A percentile compares a stretch with the other conserved stretches of the same genome.
These are phyloP conservation scores for Pelvicachromis taeniatus DNA, from an alignment of 2,113 vertebrate species.

Conservation along the genomic window DNA sequence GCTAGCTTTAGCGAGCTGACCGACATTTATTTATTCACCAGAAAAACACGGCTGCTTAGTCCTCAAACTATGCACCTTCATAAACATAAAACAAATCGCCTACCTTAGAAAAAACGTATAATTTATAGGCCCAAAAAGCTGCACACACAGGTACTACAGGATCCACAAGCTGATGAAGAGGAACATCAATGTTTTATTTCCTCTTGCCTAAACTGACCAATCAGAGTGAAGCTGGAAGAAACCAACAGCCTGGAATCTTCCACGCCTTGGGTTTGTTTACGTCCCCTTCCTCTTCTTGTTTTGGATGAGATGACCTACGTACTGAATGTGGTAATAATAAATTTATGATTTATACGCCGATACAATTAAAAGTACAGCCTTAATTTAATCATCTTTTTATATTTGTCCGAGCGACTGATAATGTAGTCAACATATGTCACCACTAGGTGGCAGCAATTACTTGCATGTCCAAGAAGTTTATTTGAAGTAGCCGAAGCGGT, in stretches of 20 bases:
- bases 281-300: background rate
- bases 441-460: slow-evolving; percentile 35
- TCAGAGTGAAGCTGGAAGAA: slow-evolving; percentile 25
- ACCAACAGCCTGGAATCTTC: slow-evolving; percentile 33
- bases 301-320: background rate
- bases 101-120: slow-evolving; percentile 18
- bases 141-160: background rate
- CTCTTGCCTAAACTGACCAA: slow-evolving; percentile 33
- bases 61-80: background rate
- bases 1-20: background rate
- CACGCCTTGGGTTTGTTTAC: background rate
- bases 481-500: background rate
- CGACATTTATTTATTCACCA: background rate
- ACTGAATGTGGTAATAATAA: background rate
- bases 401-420: background rate
- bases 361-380: background rate
- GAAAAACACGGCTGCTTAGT: background rate
- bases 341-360: background rate
- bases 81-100: background rate
- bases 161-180: background rate
- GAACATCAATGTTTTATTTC: slow-evolving; percentile 30
- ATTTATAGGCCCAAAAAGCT: background rate
- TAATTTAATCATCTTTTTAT: background rate
- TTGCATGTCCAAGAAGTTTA: background rate
- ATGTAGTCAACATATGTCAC: background rate